These are phyloP conservation scores for Heliangelus exortis DNA, from an alignment of 2,797 vertebrate species.

Conservation along the genomic window DNA sequence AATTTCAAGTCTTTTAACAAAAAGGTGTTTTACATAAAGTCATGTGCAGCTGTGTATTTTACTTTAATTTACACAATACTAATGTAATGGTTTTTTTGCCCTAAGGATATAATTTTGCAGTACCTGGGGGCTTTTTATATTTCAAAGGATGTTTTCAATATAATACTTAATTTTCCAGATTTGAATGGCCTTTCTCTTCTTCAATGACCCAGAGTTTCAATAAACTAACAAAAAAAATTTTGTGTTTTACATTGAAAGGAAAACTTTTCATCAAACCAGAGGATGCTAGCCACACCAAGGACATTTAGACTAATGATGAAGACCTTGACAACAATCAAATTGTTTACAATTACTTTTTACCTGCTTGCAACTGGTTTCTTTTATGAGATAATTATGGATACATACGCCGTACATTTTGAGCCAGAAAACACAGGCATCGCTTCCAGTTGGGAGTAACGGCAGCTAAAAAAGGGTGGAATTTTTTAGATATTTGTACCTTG, in stretches of 20 bases:
- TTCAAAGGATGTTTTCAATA: not conserved
- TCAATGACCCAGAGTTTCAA: not conserved
- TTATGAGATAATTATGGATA: not conserved
- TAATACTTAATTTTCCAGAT: not conserved
- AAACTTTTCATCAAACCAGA: not conserved
- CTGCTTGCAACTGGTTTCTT: not conserved
- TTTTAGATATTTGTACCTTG: not conserved
- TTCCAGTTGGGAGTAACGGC: not conserved
- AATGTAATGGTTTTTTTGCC: not conserved
- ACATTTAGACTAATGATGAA: not conserved
- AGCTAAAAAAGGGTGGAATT: not conserved
- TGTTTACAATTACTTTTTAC: not conserved
- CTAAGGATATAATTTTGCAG: not conserved
- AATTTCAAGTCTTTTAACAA: not conserved
- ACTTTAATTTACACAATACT: not conserved
- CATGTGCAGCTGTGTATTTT: not conserved
- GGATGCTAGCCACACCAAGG: not conserved
- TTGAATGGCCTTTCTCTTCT: not conserved
- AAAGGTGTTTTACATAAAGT: not conserved
- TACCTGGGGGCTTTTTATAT: not conserved
- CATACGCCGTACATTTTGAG: accelerated
- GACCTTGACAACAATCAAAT: not conserved
- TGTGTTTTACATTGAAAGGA: not conserved
- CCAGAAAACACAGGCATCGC: accelerated
- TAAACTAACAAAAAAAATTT: not conserved